phyloP scores from a whole-genome alignment of 2,797 vertebrate genomes.

The Chaetophractus vellerosus region DNA sequence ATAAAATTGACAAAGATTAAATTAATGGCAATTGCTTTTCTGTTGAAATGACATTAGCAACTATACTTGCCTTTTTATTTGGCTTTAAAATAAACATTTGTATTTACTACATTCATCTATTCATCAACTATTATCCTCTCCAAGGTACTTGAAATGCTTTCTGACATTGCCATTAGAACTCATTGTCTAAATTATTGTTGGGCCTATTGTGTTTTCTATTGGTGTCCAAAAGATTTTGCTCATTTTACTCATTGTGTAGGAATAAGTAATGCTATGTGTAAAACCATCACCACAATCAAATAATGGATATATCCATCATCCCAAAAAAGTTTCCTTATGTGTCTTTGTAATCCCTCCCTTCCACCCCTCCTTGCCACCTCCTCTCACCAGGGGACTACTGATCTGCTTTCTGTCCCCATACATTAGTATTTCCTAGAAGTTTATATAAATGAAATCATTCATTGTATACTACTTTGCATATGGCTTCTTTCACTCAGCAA shows the following conservation, averaged over 20 bases:
- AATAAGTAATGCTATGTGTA: background rate
- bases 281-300: background rate
- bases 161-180: background rate
- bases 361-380: background rate
- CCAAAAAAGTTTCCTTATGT: background rate
- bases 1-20: background rate
- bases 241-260: background rate
- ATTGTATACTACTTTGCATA: background rate
- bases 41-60: background rate
- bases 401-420: background rate
- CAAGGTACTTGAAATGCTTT: background rate
- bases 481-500: slow-evolving; percentile 51
- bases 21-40: background rate
- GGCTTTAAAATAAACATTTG: background rate
- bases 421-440: background rate
- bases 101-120: background rate
- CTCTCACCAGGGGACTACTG: background rate
- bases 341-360: background rate
- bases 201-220: background rate
- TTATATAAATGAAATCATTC: background rate
- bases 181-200: background rate
- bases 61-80: background rate
- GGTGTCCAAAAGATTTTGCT: background rate
- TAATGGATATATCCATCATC: background rate
- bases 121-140: background rate